phyloP scores from a whole-genome alignment of 2,797 vertebrate species.

The Rhyacichthys aspro region DNA sequence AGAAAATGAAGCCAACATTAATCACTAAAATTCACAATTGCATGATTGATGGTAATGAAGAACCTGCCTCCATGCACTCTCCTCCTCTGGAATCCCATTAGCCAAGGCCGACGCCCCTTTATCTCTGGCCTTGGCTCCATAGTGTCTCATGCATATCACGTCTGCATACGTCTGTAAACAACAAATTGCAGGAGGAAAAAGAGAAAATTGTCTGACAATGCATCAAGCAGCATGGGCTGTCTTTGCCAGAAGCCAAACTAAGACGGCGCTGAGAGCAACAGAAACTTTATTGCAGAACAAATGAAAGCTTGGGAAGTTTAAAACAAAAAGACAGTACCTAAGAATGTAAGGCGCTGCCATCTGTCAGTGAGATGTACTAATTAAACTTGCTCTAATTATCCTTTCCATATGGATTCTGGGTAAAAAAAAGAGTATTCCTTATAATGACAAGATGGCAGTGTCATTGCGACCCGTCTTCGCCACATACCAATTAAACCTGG shows the following conservation, averaged over 20 bases:
- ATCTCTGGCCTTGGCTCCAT: slow-evolving; percentile 21
- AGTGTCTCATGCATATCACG: slow-evolving; percentile 15
- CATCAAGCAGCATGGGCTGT: neutral
- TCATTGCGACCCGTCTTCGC: slow-evolving; percentile 45
- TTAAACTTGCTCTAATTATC: slow-evolving; percentile 45
- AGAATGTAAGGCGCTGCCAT: slow-evolving; percentile 17
- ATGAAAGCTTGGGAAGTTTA: slow-evolving; percentile 6
- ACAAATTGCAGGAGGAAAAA: slow-evolving; percentile 21
- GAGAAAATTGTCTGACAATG: slow-evolving; percentile 12
- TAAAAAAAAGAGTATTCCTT: slow-evolving; percentile 18
- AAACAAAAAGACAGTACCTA: neutral
- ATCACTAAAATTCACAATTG: slow-evolving; percentile 66
- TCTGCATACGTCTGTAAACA: slow-evolving; percentile 21
- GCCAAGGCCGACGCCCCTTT: slow-evolving; percentile 32
- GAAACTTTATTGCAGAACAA: slow-evolving; percentile 17
- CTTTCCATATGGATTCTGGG: slow-evolving; percentile 40
- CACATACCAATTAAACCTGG: slow-evolving; percentile 55
- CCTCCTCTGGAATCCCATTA: slow-evolving; percentile 53
- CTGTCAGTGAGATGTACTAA: slow-evolving; percentile 40
- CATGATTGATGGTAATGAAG: slow-evolving; percentile 61
- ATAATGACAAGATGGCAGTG: slow-evolving; percentile 31
- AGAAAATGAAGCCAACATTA: slow-evolving; percentile 52
- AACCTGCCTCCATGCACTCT: slow-evolving; percentile 38
- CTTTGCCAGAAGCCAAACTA: slow-evolving; percentile 24
- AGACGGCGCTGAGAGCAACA: slow-evolving; percentile 9